Evolutionary conservation across 2,888 invertebrate species (phyloP), one percentile per base, ranked within the genome.

Genomic region (Candidula unifasciata): DNA sequence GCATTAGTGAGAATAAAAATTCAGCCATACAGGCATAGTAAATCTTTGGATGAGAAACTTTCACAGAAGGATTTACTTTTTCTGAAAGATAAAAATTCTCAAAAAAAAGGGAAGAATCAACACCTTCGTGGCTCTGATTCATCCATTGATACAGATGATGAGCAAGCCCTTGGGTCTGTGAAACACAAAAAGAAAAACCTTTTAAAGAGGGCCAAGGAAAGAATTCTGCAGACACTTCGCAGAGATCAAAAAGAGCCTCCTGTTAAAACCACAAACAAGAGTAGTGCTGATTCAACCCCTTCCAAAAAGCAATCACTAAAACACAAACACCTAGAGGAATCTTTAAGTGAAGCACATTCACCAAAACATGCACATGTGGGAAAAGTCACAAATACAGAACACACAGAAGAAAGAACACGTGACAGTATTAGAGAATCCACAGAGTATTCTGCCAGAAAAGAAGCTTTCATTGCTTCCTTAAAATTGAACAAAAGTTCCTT

Each of bases 121-220:
- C 74, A 54, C 18, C 35, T 80, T 27, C 21, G 35, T 44, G 69
- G 82, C 0, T 83, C 85, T 27, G 68, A 54, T 10, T 83, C 87
- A 21, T 85, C 85, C 18, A 82, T 82, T 16, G 87, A 88, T 57
- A 85, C 88, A 2, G 86, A 86, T 21, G 83, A 79, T 18, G 85
- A 87, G 21, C 74, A 78, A 44, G 35, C 69, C 16, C 21, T 52
- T 18, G 85, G 68, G 0, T 57, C 86, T 13, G 83, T 73, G 18
- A 82, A 82, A 37, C 77, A 90, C 18, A 88, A 88, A 77, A 91
- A 91, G 82, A 91, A 91, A 83, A 89, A 90, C 18, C 84, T 90
- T 33, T 89, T 91, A 76, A 89, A 89, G 83, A 86, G 89, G 69
- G 88, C 90, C 0, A 88, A 89, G 76, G 90, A 91, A 80, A 87